These are phyloP conservation scores for Polietes domitor DNA, from an alignment of 2,888 invertebrate species.

Conservation along the genomic window DNA sequence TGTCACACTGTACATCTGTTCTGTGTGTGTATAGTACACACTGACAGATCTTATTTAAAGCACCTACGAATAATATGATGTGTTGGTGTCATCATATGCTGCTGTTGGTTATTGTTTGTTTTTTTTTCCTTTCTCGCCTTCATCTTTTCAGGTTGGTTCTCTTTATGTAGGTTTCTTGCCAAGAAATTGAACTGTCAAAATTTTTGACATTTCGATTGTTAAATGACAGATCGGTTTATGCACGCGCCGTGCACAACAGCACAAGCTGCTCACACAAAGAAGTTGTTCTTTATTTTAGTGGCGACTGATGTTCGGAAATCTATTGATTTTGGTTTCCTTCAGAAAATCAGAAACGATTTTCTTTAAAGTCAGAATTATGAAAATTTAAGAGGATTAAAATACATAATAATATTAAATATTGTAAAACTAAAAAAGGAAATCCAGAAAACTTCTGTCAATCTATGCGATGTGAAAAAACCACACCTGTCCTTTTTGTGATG, in stretches of 20 bases:
- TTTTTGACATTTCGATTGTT: conserved; percentile 80
- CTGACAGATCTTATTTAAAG: conserved; percentile 21
- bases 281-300: background rate
- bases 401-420: conserved; percentile 44
- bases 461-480: conserved; percentile 38
- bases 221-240: conserved; percentile 65
- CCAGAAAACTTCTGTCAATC: background rate
- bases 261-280: conserved; percentile 44
- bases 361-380: conserved; percentile 56
- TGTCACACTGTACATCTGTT: conserved; percentile 35
- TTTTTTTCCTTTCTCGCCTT: conserved; percentile 2
- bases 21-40: background rate
- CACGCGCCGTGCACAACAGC: conserved; percentile 55
- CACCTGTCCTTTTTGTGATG: conserved; percentile 55
- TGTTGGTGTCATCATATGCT: conserved; percentile 63
- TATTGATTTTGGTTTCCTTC: conserved; percentile 41
- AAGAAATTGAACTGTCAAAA: conserved; percentile 79
- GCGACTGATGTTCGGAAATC: conserved; percentile 53
- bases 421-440: background rate
- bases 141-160: conserved; percentile 35
- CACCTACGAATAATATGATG: conserved; percentile 41
- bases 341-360: conserved; percentile 14
- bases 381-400: conserved; percentile 64
- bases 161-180: conserved; percentile 49
- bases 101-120: conserved; percentile 36